phyloP scores from a whole-genome alignment of 2,797 vertebrate species.

The Danio aesculapii region DNA sequence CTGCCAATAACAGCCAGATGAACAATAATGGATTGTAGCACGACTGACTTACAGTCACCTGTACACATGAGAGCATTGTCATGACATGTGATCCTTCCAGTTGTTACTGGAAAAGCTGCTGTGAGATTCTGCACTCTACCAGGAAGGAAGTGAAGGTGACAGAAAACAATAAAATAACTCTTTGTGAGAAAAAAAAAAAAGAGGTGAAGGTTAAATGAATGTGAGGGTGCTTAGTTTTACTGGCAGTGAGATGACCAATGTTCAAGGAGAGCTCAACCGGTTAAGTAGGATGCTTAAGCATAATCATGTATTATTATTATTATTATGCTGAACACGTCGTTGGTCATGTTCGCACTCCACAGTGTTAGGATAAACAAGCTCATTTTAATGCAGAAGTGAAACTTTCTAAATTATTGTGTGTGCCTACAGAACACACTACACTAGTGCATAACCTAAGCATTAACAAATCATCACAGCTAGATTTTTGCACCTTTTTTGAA shows the following conservation, averaged over 20 bases:
- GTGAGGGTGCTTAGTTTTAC: background rate
- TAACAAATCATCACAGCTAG: too few relatives aligned
- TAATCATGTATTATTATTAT: background rate
- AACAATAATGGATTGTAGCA: conserved; percentile 34
- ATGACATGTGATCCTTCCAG: conserved; percentile 49
- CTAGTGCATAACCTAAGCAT: too few relatives aligned
- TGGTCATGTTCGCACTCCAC: too few relatives aligned
- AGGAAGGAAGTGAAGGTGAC: conserved; percentile 64
- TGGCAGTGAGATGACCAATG: conserved; percentile 3
- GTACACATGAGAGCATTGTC: conserved; percentile 28
- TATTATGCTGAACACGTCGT: too few relatives aligned
- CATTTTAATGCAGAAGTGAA: too few relatives aligned
- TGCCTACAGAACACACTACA: too few relatives aligned
- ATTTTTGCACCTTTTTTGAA: too few relatives aligned
- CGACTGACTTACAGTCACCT: conserved; percentile 47
- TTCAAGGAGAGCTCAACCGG: background rate
- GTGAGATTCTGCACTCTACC: conserved; percentile 54
- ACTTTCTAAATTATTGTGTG: too few relatives aligned
- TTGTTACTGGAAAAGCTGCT: conserved; percentile 61
- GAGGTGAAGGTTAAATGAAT: background rate
- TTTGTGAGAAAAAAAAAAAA: background rate
- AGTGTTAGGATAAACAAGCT: too few relatives aligned
- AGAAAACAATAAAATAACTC: conserved; percentile 41
- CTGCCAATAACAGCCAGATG: conserved; percentile 25
- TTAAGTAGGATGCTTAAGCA: background rate